phyloP scores from a whole-genome alignment of 2,888 invertebrate species.

The Lasioglossum zephyrum region DNA sequence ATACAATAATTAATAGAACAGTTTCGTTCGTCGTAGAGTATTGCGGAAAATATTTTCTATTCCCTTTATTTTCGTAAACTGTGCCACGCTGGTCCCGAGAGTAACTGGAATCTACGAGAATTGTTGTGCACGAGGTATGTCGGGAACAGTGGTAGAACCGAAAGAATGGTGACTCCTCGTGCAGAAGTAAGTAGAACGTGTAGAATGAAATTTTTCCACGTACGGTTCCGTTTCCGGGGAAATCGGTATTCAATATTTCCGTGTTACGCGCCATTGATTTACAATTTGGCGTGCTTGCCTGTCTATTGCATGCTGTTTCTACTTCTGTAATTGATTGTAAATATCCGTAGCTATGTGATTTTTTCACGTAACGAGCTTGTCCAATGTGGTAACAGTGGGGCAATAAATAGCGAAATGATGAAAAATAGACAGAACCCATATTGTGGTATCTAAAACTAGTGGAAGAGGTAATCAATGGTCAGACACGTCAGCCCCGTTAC shows the following conservation, averaged over 20 bases:
- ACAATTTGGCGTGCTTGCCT: neutral
- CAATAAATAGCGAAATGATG: neutral
- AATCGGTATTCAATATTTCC: slow-evolving; percentile 16
- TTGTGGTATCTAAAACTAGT: neutral
- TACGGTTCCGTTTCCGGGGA: neutral
- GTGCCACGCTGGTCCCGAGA: neutral
- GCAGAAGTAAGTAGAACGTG: neutral
- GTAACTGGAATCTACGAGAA: neutral
- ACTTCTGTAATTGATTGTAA: slow-evolving; percentile 1
- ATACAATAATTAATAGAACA: neutral
- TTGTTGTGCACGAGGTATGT: neutral
- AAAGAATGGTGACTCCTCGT: neutral
- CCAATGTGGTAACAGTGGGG: neutral
- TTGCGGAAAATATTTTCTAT: neutral
- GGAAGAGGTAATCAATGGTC: slow-evolving; percentile 9
- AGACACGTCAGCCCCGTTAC: slow-evolving; percentile 1
- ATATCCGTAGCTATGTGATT: neutral
- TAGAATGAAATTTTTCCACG: slow-evolving; percentile 8
- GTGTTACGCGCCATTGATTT: slow-evolving; percentile 6
- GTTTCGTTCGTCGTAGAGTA: neutral
- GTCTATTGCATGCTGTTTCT: slow-evolving; percentile 3
- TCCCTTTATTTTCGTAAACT: neutral
- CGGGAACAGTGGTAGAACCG: neutral
- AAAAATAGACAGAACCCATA: neutral
- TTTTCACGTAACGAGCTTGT: neutral